Conservation (phyloP, 1,140 invertebrate species). For the Diabrotica undecimpunctata region DNA sequence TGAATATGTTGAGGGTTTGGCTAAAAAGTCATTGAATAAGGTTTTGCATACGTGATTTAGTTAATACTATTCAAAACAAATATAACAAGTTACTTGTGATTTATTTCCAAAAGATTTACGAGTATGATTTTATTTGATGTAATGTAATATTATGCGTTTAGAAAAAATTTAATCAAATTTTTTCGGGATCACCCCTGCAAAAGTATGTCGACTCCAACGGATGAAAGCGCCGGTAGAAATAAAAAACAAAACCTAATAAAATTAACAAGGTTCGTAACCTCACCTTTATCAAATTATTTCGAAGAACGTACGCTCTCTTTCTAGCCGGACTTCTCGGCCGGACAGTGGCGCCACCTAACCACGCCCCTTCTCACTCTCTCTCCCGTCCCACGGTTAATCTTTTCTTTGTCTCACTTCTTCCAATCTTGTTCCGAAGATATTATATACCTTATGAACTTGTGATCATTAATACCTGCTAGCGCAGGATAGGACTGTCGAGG, state of each 20-base stretch:
- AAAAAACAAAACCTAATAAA: background rate
- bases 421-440: background rate
- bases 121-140: no score
- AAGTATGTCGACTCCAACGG: no score
- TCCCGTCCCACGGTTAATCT: constrained; percentile 9
- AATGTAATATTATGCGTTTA: no score
- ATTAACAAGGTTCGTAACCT: constrained; percentile 13
- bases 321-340: background rate
- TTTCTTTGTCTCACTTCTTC: constrained; percentile 4
- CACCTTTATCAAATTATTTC: constrained; percentile 18
- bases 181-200: no score
- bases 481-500: no score
- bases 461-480: constrained; percentile 13
- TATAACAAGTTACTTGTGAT: no score
- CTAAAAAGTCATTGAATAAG: no score
- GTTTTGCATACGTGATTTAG: no score
- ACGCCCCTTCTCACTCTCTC: constrained; percentile 17
- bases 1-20: no score
- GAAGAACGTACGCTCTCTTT: constrained; percentile 12
- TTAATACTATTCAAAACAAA: no score
- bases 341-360: constrained; percentile 17
- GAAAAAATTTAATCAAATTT: no score
- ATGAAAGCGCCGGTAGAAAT: background rate
- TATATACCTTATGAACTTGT: constrained; percentile 3
- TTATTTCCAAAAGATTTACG: no score